phyloP scores from a whole-genome alignment of 2,113 vertebrate species.

The Cardinalis cardinalis region DNA sequence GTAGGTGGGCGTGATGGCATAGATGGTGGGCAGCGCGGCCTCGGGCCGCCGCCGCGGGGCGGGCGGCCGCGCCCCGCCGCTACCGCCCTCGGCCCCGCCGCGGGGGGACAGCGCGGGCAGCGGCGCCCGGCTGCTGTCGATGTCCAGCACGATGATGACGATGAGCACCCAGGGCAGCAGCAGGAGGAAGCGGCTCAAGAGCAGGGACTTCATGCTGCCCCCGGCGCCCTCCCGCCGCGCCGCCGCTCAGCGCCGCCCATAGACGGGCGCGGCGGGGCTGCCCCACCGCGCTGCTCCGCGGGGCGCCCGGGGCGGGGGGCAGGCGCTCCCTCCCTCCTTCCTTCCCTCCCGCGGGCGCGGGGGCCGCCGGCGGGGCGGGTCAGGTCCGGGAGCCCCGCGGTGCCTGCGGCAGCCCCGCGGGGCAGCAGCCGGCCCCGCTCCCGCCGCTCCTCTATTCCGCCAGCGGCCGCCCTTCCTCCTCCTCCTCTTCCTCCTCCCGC shows the following conservation, averaged over 20 bases:
- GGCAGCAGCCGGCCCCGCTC: too few relatives aligned
- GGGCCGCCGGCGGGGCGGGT: too few relatives aligned
- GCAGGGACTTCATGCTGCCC: background rate
- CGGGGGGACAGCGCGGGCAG: background rate
- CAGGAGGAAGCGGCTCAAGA: background rate
- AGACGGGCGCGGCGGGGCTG: background rate
- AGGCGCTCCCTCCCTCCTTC: background rate
- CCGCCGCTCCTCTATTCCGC: too few relatives aligned
- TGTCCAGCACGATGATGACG: background rate
- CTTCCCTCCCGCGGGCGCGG: too few relatives aligned
- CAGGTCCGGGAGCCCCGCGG: too few relatives aligned
- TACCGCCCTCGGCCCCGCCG: background rate
- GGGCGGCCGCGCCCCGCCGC: background rate
- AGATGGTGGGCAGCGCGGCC: slow-evolving; percentile 80
- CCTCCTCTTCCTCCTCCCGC: too few relatives aligned
- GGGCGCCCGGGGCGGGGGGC: background rate
- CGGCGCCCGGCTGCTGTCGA: background rate
- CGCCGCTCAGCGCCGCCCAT: background rate
- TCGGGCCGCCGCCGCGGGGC: background rate
- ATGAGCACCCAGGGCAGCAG: background rate
- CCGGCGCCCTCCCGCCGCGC: background rate
- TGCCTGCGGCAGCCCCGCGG: too few relatives aligned
- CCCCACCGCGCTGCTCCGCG: background rate
- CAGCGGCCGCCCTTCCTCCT: too few relatives aligned
- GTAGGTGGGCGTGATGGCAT: slow-evolving; percentile 95